Conservation (phyloP, 2,888 invertebrate genomes). For the Heteropelma amictum region DNA sequence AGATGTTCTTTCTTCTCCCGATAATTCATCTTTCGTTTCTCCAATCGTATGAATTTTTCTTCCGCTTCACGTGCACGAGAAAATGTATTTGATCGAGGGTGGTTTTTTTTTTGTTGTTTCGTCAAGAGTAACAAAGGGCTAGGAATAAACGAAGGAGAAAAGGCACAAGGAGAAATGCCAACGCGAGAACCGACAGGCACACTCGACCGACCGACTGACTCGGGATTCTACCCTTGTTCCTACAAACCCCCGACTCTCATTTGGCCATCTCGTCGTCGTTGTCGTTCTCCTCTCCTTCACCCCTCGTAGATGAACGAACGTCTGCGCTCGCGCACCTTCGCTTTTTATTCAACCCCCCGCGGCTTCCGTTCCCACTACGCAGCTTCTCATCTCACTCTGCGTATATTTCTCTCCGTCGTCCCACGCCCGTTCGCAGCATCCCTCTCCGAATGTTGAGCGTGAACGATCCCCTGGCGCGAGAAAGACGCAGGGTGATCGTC, state of each 20-base stretch:
- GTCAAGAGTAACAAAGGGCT: no score
- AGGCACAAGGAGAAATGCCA: constrained; percentile 2
- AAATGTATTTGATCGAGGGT: background rate
- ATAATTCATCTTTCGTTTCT: no score
- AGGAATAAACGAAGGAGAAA: background rate
- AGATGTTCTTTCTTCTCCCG: background rate
- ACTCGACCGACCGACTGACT: constrained; percentile 56
- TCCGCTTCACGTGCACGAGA: no score
- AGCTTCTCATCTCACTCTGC: constrained; percentile 24
- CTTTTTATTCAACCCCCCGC: constrained; percentile 40
- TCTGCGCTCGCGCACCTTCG: constrained; percentile 55
- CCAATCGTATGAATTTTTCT: no score
- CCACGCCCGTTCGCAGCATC: constrained; percentile 42
- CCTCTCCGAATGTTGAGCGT: constrained; percentile 18
- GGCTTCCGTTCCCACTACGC: constrained; percentile 21
- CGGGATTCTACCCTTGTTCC: constrained; percentile 41
- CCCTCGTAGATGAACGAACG: constrained; percentile 27
- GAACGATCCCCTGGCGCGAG: constrained; percentile 40
- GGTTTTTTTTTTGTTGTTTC: no score
- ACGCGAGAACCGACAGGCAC: constrained; percentile 39
- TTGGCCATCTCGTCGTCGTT: constrained; percentile 27
- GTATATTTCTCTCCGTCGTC: constrained; percentile 47
- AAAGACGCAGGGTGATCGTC: no score
- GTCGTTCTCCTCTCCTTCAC: constrained; percentile 8
- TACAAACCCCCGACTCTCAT: constrained; percentile 38